A percentile compares a stretch with the other conserved stretches of the same genome.
Conservation (phyloP, 2,113 vertebrate species). For the Lynx canadensis region DNA sequence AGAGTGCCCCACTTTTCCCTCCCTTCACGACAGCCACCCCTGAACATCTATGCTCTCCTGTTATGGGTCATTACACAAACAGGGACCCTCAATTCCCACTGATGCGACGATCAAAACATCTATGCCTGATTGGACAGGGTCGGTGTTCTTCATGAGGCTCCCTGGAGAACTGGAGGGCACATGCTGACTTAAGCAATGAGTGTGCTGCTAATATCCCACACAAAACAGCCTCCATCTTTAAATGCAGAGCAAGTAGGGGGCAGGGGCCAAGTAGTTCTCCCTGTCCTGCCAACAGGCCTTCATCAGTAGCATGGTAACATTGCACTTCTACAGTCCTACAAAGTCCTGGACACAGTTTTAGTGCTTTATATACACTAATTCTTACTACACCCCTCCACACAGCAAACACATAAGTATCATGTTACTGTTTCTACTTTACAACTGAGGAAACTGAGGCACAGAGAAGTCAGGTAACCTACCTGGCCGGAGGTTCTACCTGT, state of each 20-base stretch:
- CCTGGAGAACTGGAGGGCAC: neutral
- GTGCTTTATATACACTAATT: neutral
- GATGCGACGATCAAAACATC: neutral
- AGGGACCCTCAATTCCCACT: neutral
- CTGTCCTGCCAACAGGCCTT: neutral
- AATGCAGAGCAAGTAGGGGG: neutral
- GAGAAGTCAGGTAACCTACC: neutral
- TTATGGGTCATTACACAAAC: neutral
- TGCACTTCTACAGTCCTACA: neutral
- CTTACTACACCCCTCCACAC: neutral
- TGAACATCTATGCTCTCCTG: neutral
- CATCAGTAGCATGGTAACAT: rapidly evolving
- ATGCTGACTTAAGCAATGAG: neutral
- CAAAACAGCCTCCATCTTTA: neutral
- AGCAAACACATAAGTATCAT: neutral
- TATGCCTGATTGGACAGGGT: neutral
- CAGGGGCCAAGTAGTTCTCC: neutral
- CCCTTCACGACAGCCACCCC: neutral
- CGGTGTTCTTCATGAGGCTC: neutral
- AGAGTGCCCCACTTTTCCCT: neutral
- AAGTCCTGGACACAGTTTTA: no score
- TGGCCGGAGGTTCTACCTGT: neutral
- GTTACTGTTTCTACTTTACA: neutral
- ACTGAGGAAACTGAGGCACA: neutral
- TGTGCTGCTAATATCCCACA: neutral